Conservation (phyloP, 2,797 vertebrate species). For the Anas acuta region DNA sequence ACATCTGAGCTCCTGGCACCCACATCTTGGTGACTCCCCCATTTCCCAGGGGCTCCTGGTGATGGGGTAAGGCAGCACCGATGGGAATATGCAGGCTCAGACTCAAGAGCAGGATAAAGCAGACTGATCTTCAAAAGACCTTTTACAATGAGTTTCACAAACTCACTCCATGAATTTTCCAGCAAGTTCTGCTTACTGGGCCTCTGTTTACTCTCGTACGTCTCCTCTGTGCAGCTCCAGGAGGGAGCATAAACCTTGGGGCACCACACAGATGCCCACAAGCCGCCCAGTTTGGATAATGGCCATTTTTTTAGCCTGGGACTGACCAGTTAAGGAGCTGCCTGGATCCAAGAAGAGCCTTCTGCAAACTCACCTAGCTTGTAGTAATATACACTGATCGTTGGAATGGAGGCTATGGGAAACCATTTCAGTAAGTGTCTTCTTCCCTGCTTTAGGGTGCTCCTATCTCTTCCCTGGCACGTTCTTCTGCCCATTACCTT, state of each 20-base stretch:
- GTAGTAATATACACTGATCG: background rate
- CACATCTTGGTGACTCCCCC: background rate
- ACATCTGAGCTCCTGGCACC: background rate
- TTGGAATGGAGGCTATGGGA: background rate
- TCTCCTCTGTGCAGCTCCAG: background rate
- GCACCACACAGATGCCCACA: background rate
- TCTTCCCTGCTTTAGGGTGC: background rate
- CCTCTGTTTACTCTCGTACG: background rate
- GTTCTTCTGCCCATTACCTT: background rate
- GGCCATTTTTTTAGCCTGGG: background rate
- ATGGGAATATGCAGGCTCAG: background rate
- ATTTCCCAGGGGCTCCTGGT: background rate
- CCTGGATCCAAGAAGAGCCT: background rate
- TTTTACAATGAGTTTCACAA: background rate
- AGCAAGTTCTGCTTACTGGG: background rate
- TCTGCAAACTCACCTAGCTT: background rate
- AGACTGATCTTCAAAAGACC: background rate
- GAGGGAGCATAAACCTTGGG: fast-evolving
- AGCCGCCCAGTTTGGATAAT: background rate
- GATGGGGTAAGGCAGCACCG: background rate
- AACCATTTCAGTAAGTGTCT: background rate
- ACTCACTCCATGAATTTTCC: background rate
- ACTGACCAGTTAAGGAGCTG: background rate
- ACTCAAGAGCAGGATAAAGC: background rate
- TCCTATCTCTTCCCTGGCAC: background rate